These are phyloP conservation scores for Cheilosia urbana DNA, from an alignment of 2,888 invertebrate genomes.

Conservation along the genomic window DNA sequence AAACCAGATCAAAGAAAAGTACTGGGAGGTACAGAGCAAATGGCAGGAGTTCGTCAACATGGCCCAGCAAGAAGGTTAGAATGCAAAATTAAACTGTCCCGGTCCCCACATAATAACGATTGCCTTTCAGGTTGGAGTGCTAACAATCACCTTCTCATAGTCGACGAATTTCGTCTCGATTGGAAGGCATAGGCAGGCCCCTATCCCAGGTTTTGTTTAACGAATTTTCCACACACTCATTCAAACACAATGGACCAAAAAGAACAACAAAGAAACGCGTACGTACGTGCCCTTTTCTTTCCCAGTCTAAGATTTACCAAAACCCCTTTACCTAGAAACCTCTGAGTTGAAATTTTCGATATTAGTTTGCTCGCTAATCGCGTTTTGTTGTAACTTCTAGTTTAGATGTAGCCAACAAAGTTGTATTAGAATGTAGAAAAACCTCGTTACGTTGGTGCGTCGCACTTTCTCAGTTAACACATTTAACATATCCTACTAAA, in stretches of 20 bases:
- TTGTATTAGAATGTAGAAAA: slow-evolving; percentile 54
- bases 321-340: slow-evolving; percentile 41
- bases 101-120: neutral
- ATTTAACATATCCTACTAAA: slow-evolving; percentile 71
- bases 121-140: slow-evolving; percentile 85
- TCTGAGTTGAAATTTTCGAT: slow-evolving; percentile 10
- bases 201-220: slow-evolving; percentile 9
- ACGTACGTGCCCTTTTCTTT: slow-evolving; percentile 57
- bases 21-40: slow-evolving; percentile 84
- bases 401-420: slow-evolving; percentile 41
- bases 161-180: slow-evolving; percentile 86
- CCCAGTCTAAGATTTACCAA: slow-evolving; percentile 14
- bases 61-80: slow-evolving; percentile 83
- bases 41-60: slow-evolving; percentile 84
- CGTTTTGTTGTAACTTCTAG: slow-evolving; percentile 19
- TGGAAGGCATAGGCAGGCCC: slow-evolving; percentile 81
- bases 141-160: slow-evolving; percentile 85
- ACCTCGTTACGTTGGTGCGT: slow-evolving; percentile 24
- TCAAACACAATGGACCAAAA: slow-evolving; percentile 66
- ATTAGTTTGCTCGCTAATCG: slow-evolving; percentile 52
- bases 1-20: slow-evolving; percentile 84
- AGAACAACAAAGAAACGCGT: slow-evolving; percentile 56
- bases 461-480: slow-evolving; percentile 60
- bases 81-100: neutral
- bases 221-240: slow-evolving; percentile 38